Base-by-base conservation (phyloP, 2,888 invertebrate genomes). In the Tetanocera ferruginea region DNA sequence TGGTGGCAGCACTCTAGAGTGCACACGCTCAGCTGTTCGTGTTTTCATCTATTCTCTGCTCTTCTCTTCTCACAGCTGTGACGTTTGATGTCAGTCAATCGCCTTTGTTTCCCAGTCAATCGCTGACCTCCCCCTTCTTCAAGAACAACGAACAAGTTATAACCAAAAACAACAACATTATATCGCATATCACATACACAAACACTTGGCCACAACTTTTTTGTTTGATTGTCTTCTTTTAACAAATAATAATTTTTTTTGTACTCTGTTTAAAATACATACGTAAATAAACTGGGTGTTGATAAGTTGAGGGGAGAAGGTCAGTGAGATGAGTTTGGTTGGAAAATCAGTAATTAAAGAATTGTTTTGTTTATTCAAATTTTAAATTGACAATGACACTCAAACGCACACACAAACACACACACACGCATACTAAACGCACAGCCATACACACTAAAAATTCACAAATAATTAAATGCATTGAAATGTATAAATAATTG, bases 21-120 rank as follows among this genome's bases (percentile, higher is more conserved):
- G 14, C 57, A 67, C 19, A 52, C 70, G 76, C 70, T 74, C 74
- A 74, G 74, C 74, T 74, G 74, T 74, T 74, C 25, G 25, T 49
- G 43, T 76, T 5, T 70, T 51, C 25, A 5, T 49, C 60, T 74
- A 1, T 28, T 57, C n/a, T 37, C 8, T 64, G 28, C 49, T 31
- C 60, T 37, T 34, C 57, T 37, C 57, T 52, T 17, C 17, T 8
- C 3, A 37, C 37, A 34, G 9, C 19, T 8, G 49, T 14, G 14
- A 19, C 74, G 49, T 19, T 19, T 57, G 57, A 28, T 49, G 51
- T 31, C 73, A 73, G 74, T 74, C 74, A 74, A 25, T 72, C 37
- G 72, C 72, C 72, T 72, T 72, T 72, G 60, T 72, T 72, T 67
- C 67, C 23, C 67, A 67, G 43, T 37, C 67, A 67, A 67, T 19